Evolutionary conservation across 2,797 vertebrate genomes (phyloP), one percentile per base, ranked within the genome.

Genomic region (Anguilla anguilla): DNA sequence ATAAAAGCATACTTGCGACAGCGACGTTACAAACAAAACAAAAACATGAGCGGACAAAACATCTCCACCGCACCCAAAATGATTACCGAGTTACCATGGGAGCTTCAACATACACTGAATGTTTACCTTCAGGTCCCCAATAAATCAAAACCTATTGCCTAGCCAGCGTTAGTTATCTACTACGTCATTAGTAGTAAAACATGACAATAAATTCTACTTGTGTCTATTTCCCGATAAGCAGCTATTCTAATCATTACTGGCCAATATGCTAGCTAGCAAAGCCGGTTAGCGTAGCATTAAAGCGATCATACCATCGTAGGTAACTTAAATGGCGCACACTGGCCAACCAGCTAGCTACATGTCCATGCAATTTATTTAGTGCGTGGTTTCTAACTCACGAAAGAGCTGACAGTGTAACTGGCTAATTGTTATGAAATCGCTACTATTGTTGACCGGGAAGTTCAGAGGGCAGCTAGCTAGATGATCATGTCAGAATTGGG

Each of bases 61-160:
- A 43, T 43, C 77, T 77, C 9, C 35, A 81, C 77, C 77, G 77
- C 77, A 49, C 77, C 77, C 77, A 46, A 49, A 81, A 81, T 81
- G 49, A 22, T 77, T 77, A 57, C 2, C 11, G 10, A n/a, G 77
- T n/a, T 49, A 49, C 19, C 17, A 81, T 22, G 15, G 35, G 77
- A 81, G 43, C 17, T 81, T 46, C 77, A 49, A 49, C 19, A 81
- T 17, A 49, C 77, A 39, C 22, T 19, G 13, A 81, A 22, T 81
- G 72, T 81, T 49, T 46, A 25, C 77, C 35, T 79, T 43, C 74
- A 46, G 15, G 77, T 81, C 17, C 19, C 6, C 39, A 81, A 81
- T 49, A 81, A 81, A 46, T n/a, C 19, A 22, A n/a, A 49, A 81
- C 39, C 3, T 74, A 35, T 35, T 31, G 11, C 31, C 15, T 35